Evolutionary conservation across 2,797 vertebrate species (phyloP), one percentile per base, ranked within the genome.

Genomic region (Enteromius mattozi): DNA sequence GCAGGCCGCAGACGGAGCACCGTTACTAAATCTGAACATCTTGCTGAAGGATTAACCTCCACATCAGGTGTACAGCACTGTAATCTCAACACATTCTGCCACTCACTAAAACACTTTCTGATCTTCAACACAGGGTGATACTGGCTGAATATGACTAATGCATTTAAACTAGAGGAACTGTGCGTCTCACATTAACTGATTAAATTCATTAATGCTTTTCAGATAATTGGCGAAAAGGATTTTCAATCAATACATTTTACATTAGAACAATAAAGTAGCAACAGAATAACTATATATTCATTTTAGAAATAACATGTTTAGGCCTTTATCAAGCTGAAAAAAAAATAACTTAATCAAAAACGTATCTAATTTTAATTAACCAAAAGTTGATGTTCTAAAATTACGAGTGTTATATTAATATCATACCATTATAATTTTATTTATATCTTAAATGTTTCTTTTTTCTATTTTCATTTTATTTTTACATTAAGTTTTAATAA

Each of bases 41-140:
- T 51, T 21, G 40, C n/a, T 27, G 61, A 13, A 59, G 56, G 80
- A 79, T 86, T 83, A 86, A 79, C 21, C 66, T 21, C 17, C 40
- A 33, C 17, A 42, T 86, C 74, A 82, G 66, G 69, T 78, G 80
- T 35, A 40, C 63, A 59, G 35, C 5, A 63, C 27, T 1, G 51
- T 78, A 78, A 78, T 86, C 85, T 65, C 66, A 71, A 33, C 40
- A 35, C 72, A 59, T 47, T 59, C 78, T 51, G 65, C 17, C 56
- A 33, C 2, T 8, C 24, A 8, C 3, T 8, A 30, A 42, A 35
- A 68, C 68, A 79, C 68, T 24, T 51, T 27, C 40, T 68, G 35
- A 16, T n/a, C 12, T 49, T 56, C 80, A 69, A 5, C 33, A 24
- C 4, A 82, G 51, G 14, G 17, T 49, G 19, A 2, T 33, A 33